Base-by-base conservation (phyloP, 2,797 vertebrate species). In the Cygnus olor region DNA sequence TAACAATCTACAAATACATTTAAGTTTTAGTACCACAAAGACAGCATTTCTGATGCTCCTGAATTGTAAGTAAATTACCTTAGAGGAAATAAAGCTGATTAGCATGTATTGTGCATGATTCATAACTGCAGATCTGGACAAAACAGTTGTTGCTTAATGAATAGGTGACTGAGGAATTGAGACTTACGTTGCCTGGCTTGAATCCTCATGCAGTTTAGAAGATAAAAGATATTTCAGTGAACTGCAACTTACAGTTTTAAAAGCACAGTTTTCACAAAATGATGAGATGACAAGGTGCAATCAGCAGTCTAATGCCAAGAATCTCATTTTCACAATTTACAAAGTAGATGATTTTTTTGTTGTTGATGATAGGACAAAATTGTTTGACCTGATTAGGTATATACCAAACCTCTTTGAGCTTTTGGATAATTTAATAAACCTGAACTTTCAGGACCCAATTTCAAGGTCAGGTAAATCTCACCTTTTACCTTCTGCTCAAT, bases 41-140 rank as follows among this genome's bases (percentile, higher is more conserved):
- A 91, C 54, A 80, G 47, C 5, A 11, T 80, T 94, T 89, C 68
- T 84, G 66, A 80, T 80, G 42, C 69, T 95, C 56, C 44, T 85
- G 44, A 88, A 77, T 40, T 69, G 32, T 40, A 78, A 93, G 60
- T 69, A 85, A 94, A 95, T 93, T 80, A 92, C 34, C 65, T 73
- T 34, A 69, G 58, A 94, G 70, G 38, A 91, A 95, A 90, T 78
- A 44, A 80, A 96, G 34, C 47, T 74, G 34, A 88, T 93, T 91
- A 90, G 51, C 45, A 42, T 25, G 10, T 47, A 58, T 53, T 40
- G 14, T 54, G 44, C 38, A 42, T 20, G 11, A 65, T 53, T 86
- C n/a, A 25, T 15, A 66, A 54, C 66, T 81, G 70, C 77, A 94
- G 44, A 88, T 47, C 34, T 85, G 90, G 80, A 94, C 88, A 95